phyloP scores from a whole-genome alignment of 2,888 invertebrate species.

The Polymixis flavicincta region DNA sequence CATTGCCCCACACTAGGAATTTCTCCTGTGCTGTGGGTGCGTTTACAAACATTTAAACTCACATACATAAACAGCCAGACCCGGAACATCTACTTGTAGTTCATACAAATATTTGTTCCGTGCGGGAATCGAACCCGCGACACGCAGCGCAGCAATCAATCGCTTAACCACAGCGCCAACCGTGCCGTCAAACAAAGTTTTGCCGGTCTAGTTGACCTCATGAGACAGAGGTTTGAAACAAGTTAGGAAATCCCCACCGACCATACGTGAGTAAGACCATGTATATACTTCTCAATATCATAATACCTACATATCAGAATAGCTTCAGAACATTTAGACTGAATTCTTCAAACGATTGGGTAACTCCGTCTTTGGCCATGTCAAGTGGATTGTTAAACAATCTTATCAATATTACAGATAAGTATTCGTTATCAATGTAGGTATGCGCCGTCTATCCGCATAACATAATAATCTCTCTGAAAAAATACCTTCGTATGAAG shows the following conservation, averaged over 20 bases:
- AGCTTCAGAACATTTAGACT: slow-evolving; percentile 1
- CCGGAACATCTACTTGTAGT: no score
- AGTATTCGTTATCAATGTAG: slow-evolving; percentile 46
- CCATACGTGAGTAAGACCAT: background rate
- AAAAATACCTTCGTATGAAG: slow-evolving; percentile 30
- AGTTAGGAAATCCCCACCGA: background rate
- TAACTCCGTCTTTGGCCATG: slow-evolving; percentile 54
- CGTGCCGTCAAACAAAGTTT: no score
- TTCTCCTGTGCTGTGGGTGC: no score
- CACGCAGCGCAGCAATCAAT: no score
- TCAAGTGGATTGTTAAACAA: slow-evolving; percentile 64
- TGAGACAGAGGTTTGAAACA: background rate
- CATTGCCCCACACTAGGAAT: no score
- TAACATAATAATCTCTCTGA: slow-evolving; percentile 49
- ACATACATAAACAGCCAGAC: no score
- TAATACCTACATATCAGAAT: slow-evolving; percentile 7
- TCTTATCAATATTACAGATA: slow-evolving; percentile 64
- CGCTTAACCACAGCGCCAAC: no score
- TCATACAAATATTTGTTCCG: no score
- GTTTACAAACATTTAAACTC: no score
- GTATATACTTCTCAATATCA: background rate
- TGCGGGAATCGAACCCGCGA: no score
- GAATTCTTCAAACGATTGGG: slow-evolving; percentile 54
- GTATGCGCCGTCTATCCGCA: slow-evolving; percentile 35
- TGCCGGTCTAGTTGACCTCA: background rate